Evolutionary conservation across 2,797 vertebrate genomes (phyloP).

Genomic region (Gallinago stenura): DNA sequence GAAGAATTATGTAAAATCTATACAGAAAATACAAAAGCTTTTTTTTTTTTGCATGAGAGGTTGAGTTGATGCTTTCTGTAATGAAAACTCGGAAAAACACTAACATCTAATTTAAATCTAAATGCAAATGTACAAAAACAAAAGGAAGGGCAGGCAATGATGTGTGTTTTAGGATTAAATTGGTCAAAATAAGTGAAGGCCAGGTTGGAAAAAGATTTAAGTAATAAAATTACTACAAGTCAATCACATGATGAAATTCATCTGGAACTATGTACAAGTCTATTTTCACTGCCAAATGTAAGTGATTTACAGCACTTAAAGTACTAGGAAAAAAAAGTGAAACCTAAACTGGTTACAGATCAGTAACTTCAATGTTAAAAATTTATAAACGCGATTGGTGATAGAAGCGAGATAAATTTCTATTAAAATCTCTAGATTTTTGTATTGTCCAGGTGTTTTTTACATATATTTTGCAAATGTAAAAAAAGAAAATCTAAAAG

Average conservation of each 20-base stretch:
- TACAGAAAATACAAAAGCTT: neutral
- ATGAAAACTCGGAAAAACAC: neutral
- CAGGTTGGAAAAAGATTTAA: neutral
- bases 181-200: neutral
- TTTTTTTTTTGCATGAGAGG: neutral
- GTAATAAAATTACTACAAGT: neutral
- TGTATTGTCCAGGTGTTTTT: neutral
- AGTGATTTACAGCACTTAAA: neutral
- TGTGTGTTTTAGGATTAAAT: neutral
- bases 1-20: neutral
- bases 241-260: neutral
- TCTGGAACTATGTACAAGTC: neutral
- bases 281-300: neutral
- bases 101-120: neutral
- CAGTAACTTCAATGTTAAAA: neutral
- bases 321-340: neutral
- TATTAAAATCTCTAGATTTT: neutral
- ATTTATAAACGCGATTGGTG: neutral
- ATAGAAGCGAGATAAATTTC: neutral
- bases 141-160: neutral
- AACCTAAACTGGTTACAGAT: neutral
- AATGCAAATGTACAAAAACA: neutral
- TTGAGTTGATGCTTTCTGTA: neutral
- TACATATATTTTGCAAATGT: rapidly evolving
- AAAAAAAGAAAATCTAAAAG: neutral